A percentile compares a stretch with the other conserved stretches of the same genome.
phyloP scores from a whole-genome alignment of 2,888 invertebrate genomes.

The Caenorhabditis sulstoni region DNA sequence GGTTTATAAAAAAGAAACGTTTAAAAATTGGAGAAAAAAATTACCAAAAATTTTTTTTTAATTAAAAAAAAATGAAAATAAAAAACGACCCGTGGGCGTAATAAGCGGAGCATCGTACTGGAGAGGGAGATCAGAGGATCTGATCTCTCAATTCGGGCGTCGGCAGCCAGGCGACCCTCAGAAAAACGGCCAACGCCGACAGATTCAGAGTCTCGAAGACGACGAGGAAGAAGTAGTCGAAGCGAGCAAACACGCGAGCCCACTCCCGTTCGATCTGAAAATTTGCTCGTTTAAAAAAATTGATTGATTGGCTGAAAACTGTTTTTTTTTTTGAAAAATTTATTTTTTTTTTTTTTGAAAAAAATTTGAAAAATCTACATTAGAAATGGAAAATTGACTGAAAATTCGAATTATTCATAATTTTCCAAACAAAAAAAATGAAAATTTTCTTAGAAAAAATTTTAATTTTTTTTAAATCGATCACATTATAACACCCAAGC shows the following conservation, averaged over 20 bases:
- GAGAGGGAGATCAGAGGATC: slow-evolving; percentile 35
- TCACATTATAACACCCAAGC: too few relatives aligned
- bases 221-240: slow-evolving; percentile 74
- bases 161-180: slow-evolving; percentile 74
- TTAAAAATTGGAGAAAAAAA: not conserved
- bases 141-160: slow-evolving; percentile 72
- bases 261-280: slow-evolving; percentile 75
- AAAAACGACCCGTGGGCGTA: not conserved
- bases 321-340: too few relatives aligned
- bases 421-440: too few relatives aligned
- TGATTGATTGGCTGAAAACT: too few relatives aligned
- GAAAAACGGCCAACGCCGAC: slow-evolving; percentile 72
- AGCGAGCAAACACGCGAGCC: slow-evolving; percentile 71
- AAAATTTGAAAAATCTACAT: too few relatives aligned
- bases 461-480: too few relatives aligned
- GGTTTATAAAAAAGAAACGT: not conserved
- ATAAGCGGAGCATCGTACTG: too few relatives aligned
- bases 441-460: too few relatives aligned
- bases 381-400: too few relatives aligned
- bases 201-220: slow-evolving; percentile 73
- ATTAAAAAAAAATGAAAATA: not conserved
- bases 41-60: not conserved
- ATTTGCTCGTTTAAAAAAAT: not conserved
- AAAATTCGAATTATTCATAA: too few relatives aligned
- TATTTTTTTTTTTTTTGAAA: too few relatives aligned